A percentile compares a stretch with the other conserved stretches of the same genome.
These are phyloP conservation scores for Dasypogon diadema DNA, from an alignment of 2,888 invertebrate genomes.

Conservation along the genomic window DNA sequence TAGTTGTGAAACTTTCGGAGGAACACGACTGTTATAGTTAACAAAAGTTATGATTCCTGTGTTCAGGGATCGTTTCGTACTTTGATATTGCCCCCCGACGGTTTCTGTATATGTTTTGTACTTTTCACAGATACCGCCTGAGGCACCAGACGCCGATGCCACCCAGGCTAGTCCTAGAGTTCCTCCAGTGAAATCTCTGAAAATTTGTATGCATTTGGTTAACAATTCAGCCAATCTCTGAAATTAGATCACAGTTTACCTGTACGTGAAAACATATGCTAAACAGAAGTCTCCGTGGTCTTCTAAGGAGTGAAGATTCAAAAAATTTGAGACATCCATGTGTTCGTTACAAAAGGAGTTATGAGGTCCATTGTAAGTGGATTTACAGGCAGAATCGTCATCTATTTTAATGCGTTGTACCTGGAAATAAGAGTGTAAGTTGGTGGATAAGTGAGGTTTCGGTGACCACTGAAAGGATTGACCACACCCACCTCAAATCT, in stretches of 20 bases:
- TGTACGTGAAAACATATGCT: constrained; percentile 98
- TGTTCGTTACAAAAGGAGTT: constrained; percentile 96
- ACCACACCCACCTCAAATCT: constrained; percentile 85
- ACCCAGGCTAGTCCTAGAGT: constrained; percentile 99
- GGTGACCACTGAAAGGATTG: constrained; percentile 48
- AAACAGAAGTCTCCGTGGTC: constrained; percentile 99
- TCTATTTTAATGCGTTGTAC: constrained; percentile 81
- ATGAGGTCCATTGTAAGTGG: constrained; percentile 74
- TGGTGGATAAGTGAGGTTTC: background rate
- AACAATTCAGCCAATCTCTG: background rate
- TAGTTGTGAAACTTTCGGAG: constrained; percentile 96
- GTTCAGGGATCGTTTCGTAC: constrained; percentile 93
- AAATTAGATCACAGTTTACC: constrained; percentile 58
- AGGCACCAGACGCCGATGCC: constrained; percentile 96
- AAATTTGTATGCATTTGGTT: background rate
- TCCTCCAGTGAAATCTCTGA: constrained; percentile 95
- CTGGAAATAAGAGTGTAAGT: constrained; percentile 57
- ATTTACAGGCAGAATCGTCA: constrained; percentile 84
- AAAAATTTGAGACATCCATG: constrained; percentile 98
- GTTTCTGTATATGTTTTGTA: constrained; percentile 98
- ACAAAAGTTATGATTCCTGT: constrained; percentile 99
- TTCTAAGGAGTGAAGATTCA: constrained; percentile 95
- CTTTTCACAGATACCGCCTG: constrained; percentile 98
- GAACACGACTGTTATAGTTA: constrained; percentile 97
- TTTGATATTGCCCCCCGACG: constrained; percentile 92